phyloP scores from a whole-genome alignment of 2,113 vertebrate genomes.

The Bambusicola thoracicus region DNA sequence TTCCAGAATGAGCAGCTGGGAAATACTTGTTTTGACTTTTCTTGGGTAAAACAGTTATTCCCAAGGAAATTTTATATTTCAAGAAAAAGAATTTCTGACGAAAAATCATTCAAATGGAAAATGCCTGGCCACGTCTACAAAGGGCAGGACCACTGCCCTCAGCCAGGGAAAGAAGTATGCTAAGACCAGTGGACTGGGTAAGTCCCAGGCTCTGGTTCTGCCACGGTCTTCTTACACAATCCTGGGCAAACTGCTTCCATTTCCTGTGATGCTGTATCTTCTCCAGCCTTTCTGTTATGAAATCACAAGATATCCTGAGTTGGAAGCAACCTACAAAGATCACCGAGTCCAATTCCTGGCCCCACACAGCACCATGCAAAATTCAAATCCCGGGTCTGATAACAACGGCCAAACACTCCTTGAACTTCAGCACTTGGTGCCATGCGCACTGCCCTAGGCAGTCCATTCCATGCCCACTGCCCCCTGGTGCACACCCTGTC shows the following conservation, averaged over 20 bases:
- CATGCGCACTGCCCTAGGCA: neutral
- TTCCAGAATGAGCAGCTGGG: neutral
- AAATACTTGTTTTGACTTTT: slow-evolving; percentile 5
- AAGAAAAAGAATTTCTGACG: neutral
- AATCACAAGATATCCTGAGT: neutral
- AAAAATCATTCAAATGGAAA: neutral
- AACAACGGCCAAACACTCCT: neutral
- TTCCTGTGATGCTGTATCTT: neutral
- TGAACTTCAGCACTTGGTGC: neutral
- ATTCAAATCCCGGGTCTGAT: neutral
- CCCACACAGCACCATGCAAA: neutral
- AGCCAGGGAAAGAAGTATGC: neutral
- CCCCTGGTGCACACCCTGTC: neutral
- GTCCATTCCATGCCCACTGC: neutral
- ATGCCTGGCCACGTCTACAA: accelerated
- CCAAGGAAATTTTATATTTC: neutral
- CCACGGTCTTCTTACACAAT: neutral
- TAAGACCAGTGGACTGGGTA: neutral
- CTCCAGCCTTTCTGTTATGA: neutral
- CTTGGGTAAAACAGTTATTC: neutral
- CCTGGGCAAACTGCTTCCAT: neutral
- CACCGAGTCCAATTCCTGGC: neutral
- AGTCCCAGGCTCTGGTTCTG: neutral
- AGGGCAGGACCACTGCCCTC: neutral
- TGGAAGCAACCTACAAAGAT: neutral